Conservation (phyloP, 2,888 invertebrate genomes). For the Coleophora deauratella region DNA sequence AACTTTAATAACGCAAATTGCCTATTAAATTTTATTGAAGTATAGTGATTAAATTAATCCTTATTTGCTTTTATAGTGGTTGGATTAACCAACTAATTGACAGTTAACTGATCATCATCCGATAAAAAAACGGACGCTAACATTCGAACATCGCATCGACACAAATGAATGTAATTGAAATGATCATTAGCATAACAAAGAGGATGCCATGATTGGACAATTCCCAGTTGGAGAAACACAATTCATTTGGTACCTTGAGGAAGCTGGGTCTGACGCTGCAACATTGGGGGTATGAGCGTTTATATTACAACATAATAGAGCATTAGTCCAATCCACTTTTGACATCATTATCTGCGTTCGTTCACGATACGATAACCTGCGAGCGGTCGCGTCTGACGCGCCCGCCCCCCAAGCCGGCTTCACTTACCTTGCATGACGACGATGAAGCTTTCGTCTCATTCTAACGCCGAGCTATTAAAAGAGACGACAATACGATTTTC, state of each 20-base stretch:
- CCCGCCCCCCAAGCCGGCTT: constrained; percentile 41
- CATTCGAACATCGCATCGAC: constrained; percentile 3
- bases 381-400: constrained; percentile 47
- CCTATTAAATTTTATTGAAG: no score
- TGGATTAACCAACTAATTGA: no score
- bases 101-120: no score
- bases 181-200: constrained; percentile 37
- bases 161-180: constrained; percentile 36
- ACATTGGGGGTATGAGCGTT: constrained; percentile 47
- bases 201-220: constrained; percentile 30
- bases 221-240: constrained; percentile 19
- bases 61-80: no score
- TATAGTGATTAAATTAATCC: no score
- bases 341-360: constrained; percentile 72
- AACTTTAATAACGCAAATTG: no score
- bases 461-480: constrained; percentile 12
- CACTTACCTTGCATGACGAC: neutral
- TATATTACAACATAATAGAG: constrained; percentile 59
- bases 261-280: constrained; percentile 36
- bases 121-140: neutral
- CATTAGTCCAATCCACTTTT: constrained; percentile 73
- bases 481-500: constrained; percentile 15
- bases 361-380: constrained; percentile 62
- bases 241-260: constrained; percentile 16
- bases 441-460: neutral